phyloP scores from a whole-genome alignment of 1,140 invertebrate species.

The Colletes latitarsis region DNA sequence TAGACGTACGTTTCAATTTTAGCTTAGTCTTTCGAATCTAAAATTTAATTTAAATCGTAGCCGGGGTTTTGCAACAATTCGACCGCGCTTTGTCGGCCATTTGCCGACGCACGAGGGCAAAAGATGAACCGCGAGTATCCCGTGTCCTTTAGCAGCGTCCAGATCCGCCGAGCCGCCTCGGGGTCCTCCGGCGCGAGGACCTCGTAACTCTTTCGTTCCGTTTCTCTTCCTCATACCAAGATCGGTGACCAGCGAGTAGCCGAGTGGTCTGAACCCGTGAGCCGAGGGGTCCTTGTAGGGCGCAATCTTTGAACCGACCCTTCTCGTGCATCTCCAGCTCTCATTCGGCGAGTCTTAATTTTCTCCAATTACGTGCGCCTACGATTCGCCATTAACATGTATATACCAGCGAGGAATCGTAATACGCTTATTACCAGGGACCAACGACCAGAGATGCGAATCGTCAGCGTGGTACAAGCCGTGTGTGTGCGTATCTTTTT shows the following conservation, averaged over 20 bases:
- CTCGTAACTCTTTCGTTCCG: conserved; percentile 29
- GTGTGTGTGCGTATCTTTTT: background rate
- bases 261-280: conserved; percentile 34
- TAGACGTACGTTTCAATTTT: too few species aligned
- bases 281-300: conserved; percentile 38
- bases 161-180: conserved; percentile 10
- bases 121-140: conserved; percentile 26
- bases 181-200: conserved; percentile 32
- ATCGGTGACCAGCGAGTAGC: conserved; percentile 39
- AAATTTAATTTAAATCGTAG: background rate
- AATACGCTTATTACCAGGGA: conserved; percentile 27
- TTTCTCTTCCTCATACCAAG: conserved; percentile 45
- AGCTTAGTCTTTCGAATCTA: too few species aligned
- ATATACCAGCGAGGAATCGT: background rate
- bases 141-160: conserved; percentile 22
- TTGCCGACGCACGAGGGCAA: background rate
- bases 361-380: conserved; percentile 42
- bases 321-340: conserved; percentile 19
- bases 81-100: background rate
- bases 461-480: background rate
- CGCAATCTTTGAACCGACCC: conserved; percentile 51
- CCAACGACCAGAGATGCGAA: background rate
- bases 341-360: conserved; percentile 41
- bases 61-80: background rate
- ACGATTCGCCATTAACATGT: conserved; percentile 40